Evolutionary conservation across 2,888 invertebrate genomes (phyloP), one percentile per base, ranked within the genome.

Genomic region (Crocallis elinguaria): DNA sequence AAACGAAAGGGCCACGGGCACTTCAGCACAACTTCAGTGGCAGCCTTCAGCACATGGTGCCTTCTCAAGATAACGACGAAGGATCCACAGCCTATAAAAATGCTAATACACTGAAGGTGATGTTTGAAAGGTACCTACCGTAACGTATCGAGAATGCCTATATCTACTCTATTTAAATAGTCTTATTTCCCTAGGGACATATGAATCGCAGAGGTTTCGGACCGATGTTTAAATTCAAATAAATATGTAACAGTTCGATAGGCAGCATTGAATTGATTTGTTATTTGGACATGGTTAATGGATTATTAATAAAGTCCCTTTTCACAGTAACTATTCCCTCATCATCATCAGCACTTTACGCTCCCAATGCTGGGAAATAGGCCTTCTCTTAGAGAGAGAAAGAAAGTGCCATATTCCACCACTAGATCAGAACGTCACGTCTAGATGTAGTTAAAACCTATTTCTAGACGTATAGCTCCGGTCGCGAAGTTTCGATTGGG

Each of bases 41-140:
- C 21, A 14, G 49, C 30, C 12, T 70, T 71, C 64, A 62, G 62
- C 63, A 66, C 66, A 25, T 48, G 39, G 46, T 64, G 67, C 64
- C 66, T 66, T 67, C 66, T 71, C 62, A 64, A 75, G 75, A 78
- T 79, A 82, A 79, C 76, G 74, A 64, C 66, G 64, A 57, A 44
- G 60, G 66, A 69, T 71, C 69, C 67, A n/a, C n/a, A 73, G 73
- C 75, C 77, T 78, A 84, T 83, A 83, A 82, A 84, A 84, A 84
- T 84, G 83, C 73, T 82, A 84, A 85, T 83, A 64, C 69, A 67
- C 77, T 67, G 67, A 72, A 79, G 78, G 80, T 77, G 80, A 73
- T 73, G 67, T 73, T 74, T 71, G 56, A 69, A 69, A 72, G 73
- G 69, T 71, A 67, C 62, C 62, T 71, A 67, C 62, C 62, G 32